Evolutionary conservation across 2,797 vertebrate genomes (phyloP), one percentile per base, ranked within the genome.

Genomic region (Tenualosa thibaudeaui): DNA sequence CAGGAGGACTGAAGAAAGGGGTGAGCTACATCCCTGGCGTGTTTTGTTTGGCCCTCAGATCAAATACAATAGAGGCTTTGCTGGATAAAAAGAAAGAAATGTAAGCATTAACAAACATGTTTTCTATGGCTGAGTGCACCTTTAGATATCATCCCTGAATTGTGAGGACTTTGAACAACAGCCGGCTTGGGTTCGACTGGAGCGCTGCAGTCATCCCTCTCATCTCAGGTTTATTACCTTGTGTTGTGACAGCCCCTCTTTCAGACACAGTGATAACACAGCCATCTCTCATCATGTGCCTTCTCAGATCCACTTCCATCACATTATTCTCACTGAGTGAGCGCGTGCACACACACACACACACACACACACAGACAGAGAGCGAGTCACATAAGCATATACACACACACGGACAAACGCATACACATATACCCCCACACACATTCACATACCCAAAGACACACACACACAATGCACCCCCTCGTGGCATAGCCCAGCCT

Each of bases 331-430:
- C 58, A 62, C n/a, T 24, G n/a, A 24, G n/a, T 24, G n/a, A 2
- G 2, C n/a, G 2, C 58, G 24, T 13, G 24, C 58, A 62, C 58
- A 62, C 58, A 62, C 58, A 62, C 58, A 60, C 58, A 9, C 58
- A 60, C 58, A 62, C 58, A 62, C 58, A 62, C n/a, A 62, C 22
- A 62, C 58, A 62, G n/a, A n/a, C n/a, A n/a, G n/a, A n/a, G n/a
- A n/a, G n/a, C n/a, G n/a, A n/a, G n/a, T n/a, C n/a, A n/a, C n/a
- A n/a, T n/a, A n/a, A n/a, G n/a, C 19, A 62, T 49, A 49, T 49
- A 49, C 46, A 49, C 46, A 49, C 7, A 71, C 26, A 13, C 65
- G 3, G 8, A 71, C 65, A 31, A 22, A 40, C 65, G 37, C 31
- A 71, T 26, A 71, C 65, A 71, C 65, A 31, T 12, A 68, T n/a